Evolutionary conservation across 1,140 invertebrate species (phyloP).

Genomic region (Drosophila mojavensis): DNA sequence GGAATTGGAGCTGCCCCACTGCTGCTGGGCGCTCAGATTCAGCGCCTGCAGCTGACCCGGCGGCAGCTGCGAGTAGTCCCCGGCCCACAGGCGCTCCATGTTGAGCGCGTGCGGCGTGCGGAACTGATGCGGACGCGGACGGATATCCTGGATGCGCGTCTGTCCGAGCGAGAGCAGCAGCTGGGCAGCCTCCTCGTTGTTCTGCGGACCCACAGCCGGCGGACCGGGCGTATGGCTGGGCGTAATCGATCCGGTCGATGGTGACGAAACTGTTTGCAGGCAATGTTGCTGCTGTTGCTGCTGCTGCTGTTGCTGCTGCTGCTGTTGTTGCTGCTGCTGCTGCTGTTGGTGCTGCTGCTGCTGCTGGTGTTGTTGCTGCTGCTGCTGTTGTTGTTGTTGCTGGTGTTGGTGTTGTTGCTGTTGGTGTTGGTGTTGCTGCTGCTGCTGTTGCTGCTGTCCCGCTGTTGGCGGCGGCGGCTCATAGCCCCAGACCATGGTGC

Average conservation of each 20-base stretch:
- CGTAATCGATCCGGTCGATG: conserved; percentile 74
- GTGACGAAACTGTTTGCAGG: conserved; percentile 74
- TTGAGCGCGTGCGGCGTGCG: conserved; percentile 87
- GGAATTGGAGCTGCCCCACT: conserved; percentile 75
- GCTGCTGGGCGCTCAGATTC: conserved; percentile 88
- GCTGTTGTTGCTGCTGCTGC: conserved; percentile 35
- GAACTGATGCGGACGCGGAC: conserved; percentile 77
- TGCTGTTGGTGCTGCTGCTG: conserved; percentile 83
- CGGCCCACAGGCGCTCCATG: conserved; percentile 96
- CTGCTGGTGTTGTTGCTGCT: conserved; percentile 63
- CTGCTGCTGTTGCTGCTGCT: conserved; percentile 70
- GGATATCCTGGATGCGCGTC: conserved; percentile 84
- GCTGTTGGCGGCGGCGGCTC: conserved; percentile 75
- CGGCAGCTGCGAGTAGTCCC: conserved; percentile 92
- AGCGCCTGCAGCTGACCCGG: conserved; percentile 92
- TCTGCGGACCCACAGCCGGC: conserved; percentile 75
- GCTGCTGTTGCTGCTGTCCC: conserved; percentile 54
- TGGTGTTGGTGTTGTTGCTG: conserved; percentile 56
- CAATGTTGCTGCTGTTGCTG: conserved; percentile 30
- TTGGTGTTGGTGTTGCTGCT: conserved; percentile 46
- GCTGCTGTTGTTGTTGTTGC: conserved; percentile 65
- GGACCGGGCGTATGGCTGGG: conserved; percentile 83
- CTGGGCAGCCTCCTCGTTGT: conserved; percentile 92
- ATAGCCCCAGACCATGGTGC: conserved; percentile 94
- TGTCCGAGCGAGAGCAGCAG: conserved; percentile 92